Conservation (phyloP, 1,140 invertebrate genomes). For the Nasonia longicornis region DNA sequence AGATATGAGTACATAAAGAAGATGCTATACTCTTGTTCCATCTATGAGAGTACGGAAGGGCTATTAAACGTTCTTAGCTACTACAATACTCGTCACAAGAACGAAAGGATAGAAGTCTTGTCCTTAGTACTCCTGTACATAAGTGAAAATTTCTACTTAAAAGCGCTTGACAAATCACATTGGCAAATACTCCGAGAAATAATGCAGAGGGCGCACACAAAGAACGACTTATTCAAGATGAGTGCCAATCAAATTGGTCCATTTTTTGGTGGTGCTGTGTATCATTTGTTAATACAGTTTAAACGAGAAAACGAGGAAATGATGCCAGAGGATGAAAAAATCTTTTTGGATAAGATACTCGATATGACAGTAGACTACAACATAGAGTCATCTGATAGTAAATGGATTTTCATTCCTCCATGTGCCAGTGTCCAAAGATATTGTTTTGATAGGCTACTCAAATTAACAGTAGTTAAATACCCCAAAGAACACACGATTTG, state of each 20-base stretch:
- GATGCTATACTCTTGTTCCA: not conserved
- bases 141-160: slow-evolving; percentile 34
- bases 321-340: not conserved
- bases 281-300: not conserved
- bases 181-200: slow-evolving; percentile 52
- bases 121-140: slow-evolving; percentile 34
- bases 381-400: not conserved
- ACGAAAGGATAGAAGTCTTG: slow-evolving; percentile 49
- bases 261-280: slow-evolving; percentile 1
- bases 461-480: not conserved
- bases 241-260: not conserved
- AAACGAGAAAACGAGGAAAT: not conserved
- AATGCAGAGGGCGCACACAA: slow-evolving; percentile 45
- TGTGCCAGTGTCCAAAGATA: too few relatives aligned
- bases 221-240: slow-evolving; percentile 13
- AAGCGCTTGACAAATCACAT: slow-evolving; percentile 9
- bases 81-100: slow-evolving; percentile 53
- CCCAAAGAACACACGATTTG: not conserved
- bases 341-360: slow-evolving; percentile 17
- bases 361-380: not conserved
- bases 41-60: not conserved
- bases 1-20: slow-evolving; percentile 5
- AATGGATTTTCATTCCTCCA: slow-evolving; percentile 2
- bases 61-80: slow-evolving; percentile 50
- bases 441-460: too few relatives aligned